Evolutionary conservation across 2,888 invertebrate genomes (phyloP).

Genomic region (Brenthis ino): DNA sequence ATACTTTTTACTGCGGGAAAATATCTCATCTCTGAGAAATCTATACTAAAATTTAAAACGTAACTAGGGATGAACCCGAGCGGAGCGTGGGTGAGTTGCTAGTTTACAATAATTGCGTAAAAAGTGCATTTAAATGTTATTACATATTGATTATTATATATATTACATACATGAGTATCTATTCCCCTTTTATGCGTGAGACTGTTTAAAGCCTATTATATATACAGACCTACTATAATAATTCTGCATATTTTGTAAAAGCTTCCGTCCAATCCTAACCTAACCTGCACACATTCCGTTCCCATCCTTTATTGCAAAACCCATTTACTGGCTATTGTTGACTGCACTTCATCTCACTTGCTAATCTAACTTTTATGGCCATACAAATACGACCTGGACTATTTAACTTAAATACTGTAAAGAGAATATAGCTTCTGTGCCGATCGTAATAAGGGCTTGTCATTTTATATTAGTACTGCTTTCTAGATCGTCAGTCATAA

Average conservation of each 20-base stretch:
- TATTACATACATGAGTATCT: no score
- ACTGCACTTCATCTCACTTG: conserved; percentile 6
- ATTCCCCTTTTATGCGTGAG: no score
- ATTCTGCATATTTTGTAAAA: background rate
- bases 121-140: no score
- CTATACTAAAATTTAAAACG: no score
- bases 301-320: conserved; percentile 21
- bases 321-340: conserved; percentile 19
- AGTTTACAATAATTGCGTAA: no score
- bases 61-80: no score
- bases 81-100: no score
- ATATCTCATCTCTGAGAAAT: no score
- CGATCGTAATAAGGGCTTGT: background rate
- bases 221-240: background rate
- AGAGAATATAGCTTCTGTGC: conserved; percentile 3
- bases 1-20: no score
- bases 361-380: conserved; percentile 16
- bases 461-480: conserved; percentile 10
- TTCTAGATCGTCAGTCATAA: conserved; percentile 16
- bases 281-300: conserved; percentile 19
- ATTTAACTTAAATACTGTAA: conserved; percentile 1
- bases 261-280: conserved; percentile 14
- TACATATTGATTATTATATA: no score
- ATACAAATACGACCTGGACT: conserved; percentile 19
- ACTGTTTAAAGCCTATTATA: background rate